These are phyloP conservation scores for Sebastes umbrosus DNA, from an alignment of 2,797 vertebrate species.

Conservation along the genomic window DNA sequence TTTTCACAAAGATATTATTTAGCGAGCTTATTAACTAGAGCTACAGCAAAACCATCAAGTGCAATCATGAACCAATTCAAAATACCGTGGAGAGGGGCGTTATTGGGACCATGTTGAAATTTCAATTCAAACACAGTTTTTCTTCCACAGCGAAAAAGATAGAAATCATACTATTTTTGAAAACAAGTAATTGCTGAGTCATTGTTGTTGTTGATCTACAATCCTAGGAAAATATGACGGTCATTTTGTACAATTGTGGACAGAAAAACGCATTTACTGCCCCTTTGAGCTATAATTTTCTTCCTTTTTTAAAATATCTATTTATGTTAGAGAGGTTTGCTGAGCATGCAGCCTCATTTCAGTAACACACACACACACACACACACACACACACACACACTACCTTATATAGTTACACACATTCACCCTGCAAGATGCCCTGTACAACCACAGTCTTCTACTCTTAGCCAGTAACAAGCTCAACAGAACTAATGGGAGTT, in stretches of 20 bases:
- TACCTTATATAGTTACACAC: neutral
- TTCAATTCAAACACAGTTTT: neutral
- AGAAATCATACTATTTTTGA: neutral
- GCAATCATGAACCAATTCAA: neutral
- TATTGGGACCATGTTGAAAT: neutral
- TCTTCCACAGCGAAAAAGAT: neutral
- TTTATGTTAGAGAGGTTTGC: slow-evolving; percentile 1
- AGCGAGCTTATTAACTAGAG: neutral
- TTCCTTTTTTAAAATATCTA: slow-evolving; percentile 7
- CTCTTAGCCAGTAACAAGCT: neutral
- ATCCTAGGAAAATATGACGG: neutral
- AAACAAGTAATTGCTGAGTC: neutral
- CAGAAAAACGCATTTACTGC: neutral
- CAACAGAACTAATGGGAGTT: neutral
- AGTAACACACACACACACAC: neutral
- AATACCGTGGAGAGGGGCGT: neutral
- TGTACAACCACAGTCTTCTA: neutral
- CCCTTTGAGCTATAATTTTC: neutral
- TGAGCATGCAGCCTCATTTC: slow-evolving; percentile 12
- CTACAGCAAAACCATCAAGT: neutral
- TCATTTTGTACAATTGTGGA: neutral
- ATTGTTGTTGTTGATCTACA: slow-evolving; percentile 1
- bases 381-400: neutral
- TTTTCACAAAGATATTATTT: neutral
- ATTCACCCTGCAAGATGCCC: neutral